A percentile compares a stretch with the other conserved stretches of the same genome.
phyloP scores from a whole-genome alignment of 1,140 invertebrate genomes.

The Conopomorpha cramerella region DNA sequence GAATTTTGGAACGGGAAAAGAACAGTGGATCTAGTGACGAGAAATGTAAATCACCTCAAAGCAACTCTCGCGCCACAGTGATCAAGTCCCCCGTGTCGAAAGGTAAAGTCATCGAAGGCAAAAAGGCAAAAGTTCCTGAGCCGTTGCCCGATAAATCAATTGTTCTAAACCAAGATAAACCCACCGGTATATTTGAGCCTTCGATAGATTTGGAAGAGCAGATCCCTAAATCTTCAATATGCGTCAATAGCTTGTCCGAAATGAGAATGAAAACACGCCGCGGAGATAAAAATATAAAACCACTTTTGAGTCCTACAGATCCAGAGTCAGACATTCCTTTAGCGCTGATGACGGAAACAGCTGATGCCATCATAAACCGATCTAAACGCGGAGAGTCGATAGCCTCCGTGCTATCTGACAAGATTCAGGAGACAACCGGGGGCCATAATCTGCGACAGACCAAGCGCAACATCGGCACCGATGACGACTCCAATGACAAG shows the following conservation, averaged over 20 bases:
- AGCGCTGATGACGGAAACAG: slow-evolving; percentile 40
- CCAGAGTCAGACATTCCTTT: slow-evolving; percentile 41
- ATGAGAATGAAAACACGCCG: slow-evolving; percentile 26
- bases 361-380: slow-evolving; percentile 33
- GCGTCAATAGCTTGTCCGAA: slow-evolving; percentile 32
- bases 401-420: slow-evolving; percentile 51
- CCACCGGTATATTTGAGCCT: slow-evolving; percentile 68
- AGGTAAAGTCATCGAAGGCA: slow-evolving; percentile 46
- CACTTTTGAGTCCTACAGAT: slow-evolving; percentile 26
- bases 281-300: slow-evolving; percentile 17
- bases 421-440: slow-evolving; percentile 47
- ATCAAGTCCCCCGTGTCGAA: slow-evolving; percentile 61
- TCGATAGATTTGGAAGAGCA: slow-evolving; percentile 67
- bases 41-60: slow-evolving; percentile 32
- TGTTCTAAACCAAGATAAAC: slow-evolving; percentile 55
- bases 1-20: slow-evolving; percentile 54
- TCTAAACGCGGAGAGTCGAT: slow-evolving; percentile 54
- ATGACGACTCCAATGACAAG: slow-evolving; percentile 37
- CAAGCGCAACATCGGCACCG: slow-evolving; percentile 43
- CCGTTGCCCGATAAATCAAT: slow-evolving; percentile 24
- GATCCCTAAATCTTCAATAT: slow-evolving; percentile 62
- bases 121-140: slow-evolving; percentile 41
- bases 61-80: slow-evolving; percentile 51
- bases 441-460: slow-evolving; percentile 53
- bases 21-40: slow-evolving; percentile 27